Evolutionary conservation across 2,888 invertebrate genomes (phyloP), one percentile per base, ranked within the genome.

Genomic region (Lydus trimaculatus): DNA sequence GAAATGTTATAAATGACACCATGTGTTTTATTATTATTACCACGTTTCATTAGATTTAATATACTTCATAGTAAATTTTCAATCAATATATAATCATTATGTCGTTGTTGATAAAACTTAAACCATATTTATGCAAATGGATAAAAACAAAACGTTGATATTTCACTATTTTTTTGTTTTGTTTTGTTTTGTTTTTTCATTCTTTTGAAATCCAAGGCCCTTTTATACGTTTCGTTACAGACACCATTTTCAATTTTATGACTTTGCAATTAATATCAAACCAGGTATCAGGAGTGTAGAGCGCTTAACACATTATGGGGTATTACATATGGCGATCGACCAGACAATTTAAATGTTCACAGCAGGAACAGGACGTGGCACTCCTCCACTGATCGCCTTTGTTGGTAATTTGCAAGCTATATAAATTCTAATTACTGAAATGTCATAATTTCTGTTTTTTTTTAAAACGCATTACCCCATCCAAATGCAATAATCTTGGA

Each of bases 391-490:
- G 73, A 69, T 39, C 59, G 63, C 25, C 36, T 72, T 69, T 71
- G 70, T 69, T 72, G 61, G 71, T 72, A 72, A 73, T 73, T 72
- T 75, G 73, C 71, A 67, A 72, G 63, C 69, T 63, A 66, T 72
- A 73, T 75, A 75, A 75, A 75, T 75, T 71, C 73, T 72, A 73
- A 75, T 75, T 75, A 75, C 70, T 69, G 68, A 73, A 71, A 73
- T 73, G 75, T 75, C 73, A 73, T 75, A 75, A 75, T 75, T 75
- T 73, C 70, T 66, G 60, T 71, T 72, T 71, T 71, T 71, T 72
- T 71, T 71, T 13, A 13, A 23, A 23, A 23, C 17, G 43, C 20
- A 48, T 48, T 48, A 48, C n/a, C n/a, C n/a, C n/a, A n/a, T n/a
- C n/a, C 20, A 48, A 17, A 48, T 70, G 70, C 70, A 70, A 69